Evolutionary conservation across 1,140 invertebrate species (phyloP), one percentile per base, ranked within the genome.

Genomic region (Yoshiicerus persimilis): DNA sequence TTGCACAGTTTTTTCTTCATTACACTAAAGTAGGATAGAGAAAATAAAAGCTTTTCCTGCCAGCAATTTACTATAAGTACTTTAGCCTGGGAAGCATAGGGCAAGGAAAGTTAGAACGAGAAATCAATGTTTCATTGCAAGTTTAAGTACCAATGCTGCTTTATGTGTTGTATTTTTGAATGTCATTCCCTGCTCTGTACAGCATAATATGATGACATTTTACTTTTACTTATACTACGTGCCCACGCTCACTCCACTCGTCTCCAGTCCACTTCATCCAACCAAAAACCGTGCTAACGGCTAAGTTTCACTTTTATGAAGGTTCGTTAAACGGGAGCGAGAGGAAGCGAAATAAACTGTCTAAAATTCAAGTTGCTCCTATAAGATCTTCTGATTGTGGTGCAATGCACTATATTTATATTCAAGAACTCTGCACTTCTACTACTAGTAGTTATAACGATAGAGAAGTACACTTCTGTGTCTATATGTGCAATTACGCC

Each of bases 81-180:
- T 30, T 27, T 27, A 70, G 25, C 11, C 27, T 23, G 30, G 25
- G 16, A 25, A 4, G 66, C 8, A 70, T 27, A 56, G 66, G 27
- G 30, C 25, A 30, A 70, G 66, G 5, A 30, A 30, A 27, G 25
- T 70, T 70, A 34, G 75, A 80, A 80, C 20, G 75, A 80, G 75
- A 80, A 80, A 80, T 80, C 75, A 80, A 80, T 80, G 75, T 80
- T 80, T 80, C 75, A 80, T 80, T 80, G 75, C 30, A 34, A 25
- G n/a, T 38, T 30, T 80, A 80, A 80, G 75, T 80, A 80, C 66
- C 66, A 38, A n/a, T 34, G 34, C 30, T 80, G 32, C 32, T 36
- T 80, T 80, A 36, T 80, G 32, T 80, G 75, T 23, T 80, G 32
- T 34, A 80, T 80, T 80, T 70, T 80, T 80, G 75, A 80, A 80